phyloP scores from a whole-genome alignment of 30 jellyfish, hydroid and myxozoan genomes.

The Rhopilema esculentum region DNA sequence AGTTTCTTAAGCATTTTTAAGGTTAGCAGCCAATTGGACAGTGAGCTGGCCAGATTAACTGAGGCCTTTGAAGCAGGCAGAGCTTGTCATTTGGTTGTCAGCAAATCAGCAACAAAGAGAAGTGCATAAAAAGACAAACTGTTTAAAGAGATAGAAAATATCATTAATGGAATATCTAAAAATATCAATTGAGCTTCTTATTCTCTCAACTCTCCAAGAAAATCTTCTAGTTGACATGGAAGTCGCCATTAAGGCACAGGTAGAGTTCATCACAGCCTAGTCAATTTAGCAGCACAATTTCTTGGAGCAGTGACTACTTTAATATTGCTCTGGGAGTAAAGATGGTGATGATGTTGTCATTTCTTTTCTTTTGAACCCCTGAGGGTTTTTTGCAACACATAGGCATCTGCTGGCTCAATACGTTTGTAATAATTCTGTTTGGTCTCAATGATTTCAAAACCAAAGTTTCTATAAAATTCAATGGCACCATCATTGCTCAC shows the following conservation, averaged over 20 bases:
- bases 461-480: slow-evolving; percentile 93
- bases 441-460: slow-evolving; percentile 95
- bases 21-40: too few species aligned
- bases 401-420: slow-evolving; percentile 99
- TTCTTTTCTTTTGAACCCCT: slow-evolving; percentile 53
- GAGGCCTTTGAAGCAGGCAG: too few species aligned
- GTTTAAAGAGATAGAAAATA: background rate
- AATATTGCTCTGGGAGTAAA: background rate
- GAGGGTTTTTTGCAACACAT: slow-evolving; percentile 92
- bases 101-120: too few species aligned
- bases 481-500: slow-evolving; percentile 98
- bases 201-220: background rate
- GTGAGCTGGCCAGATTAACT: too few species aligned
- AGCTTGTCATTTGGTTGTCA: too few species aligned
- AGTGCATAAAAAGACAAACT: background rate
- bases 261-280: background rate
- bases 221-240: background rate
- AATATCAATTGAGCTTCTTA: background rate
- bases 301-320: background rate
- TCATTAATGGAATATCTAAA: background rate
- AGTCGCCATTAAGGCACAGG: background rate
- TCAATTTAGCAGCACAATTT: background rate
- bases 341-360: background rate
- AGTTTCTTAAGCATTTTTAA: too few species aligned
- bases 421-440: slow-evolving; percentile 95